Evolutionary conservation across 2,113 vertebrate species (phyloP).

Genomic region (Apaloderma vittatum): DNA sequence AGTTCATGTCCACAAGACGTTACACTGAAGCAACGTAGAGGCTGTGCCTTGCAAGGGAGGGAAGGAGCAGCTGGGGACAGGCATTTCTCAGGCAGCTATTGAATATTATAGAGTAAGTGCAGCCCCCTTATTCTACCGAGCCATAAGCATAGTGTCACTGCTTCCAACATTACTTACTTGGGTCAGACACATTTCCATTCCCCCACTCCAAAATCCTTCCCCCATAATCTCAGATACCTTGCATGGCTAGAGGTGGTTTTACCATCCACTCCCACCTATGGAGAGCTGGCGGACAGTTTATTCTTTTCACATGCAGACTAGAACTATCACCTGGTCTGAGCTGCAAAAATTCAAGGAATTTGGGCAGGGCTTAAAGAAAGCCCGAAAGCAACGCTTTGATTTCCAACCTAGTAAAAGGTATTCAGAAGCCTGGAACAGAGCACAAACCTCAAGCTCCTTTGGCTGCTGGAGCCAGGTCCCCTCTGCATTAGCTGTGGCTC

Average conservation of each 20-base stretch:
- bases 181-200: not conserved
- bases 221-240: not conserved
- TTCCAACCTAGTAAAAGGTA: not conserved
- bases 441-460: not conserved
- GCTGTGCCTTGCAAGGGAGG: not conserved
- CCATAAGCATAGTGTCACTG: not conserved
- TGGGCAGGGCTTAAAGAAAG: constrained; percentile 34
- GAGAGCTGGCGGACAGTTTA: not conserved
- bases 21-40: not conserved
- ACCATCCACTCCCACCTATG: not conserved
- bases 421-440: not conserved
- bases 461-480: not conserved
- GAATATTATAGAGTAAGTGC: not conserved
- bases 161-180: not conserved
- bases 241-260: not conserved
- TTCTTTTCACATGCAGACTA: constrained; percentile 52
- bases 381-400: not conserved
- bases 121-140: not conserved
- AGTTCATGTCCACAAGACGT: not conserved
- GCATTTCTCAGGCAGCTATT: not conserved
- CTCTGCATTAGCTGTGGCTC: not conserved
- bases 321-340: constrained; percentile 34
- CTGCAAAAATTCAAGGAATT: constrained; percentile 55
- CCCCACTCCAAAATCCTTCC: not conserved
- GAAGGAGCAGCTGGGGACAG: not conserved